These are phyloP conservation scores for Chelonus insularis DNA, from an alignment of 1,140 invertebrate genomes.

Conservation along the genomic window DNA sequence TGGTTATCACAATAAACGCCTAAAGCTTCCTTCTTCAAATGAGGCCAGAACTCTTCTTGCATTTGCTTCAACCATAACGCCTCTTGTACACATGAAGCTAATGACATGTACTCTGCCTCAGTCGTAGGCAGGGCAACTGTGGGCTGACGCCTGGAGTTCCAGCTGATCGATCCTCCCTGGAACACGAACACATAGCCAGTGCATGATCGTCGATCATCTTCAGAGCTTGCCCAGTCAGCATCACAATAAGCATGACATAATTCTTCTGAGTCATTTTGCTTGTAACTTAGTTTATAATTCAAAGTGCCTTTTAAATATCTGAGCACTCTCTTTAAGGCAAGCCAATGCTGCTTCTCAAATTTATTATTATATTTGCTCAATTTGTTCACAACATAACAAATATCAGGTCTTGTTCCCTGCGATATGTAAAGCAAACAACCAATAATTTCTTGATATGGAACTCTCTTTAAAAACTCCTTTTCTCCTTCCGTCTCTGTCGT, in stretches of 20 bases:
- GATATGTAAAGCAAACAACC: constrained; percentile 45
- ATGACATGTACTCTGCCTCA: constrained; percentile 48
- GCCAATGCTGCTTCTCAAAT: constrained; percentile 34
- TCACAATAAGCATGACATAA: constrained; percentile 33
- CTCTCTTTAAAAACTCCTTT: constrained; percentile 19
- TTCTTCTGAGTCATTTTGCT: neutral
- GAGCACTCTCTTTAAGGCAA: constrained; percentile 36
- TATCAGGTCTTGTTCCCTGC: constrained; percentile 46
- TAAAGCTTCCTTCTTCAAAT: neutral
- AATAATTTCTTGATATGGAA: constrained; percentile 41
- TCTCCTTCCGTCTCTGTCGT: too few species aligned
- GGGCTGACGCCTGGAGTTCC: constrained; percentile 44
- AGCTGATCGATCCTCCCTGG: constrained; percentile 36
- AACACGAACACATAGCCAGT: constrained; percentile 39
- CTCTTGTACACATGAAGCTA: constrained; percentile 35
- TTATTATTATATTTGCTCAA: constrained; percentile 32
- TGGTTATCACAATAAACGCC: constrained; percentile 34
- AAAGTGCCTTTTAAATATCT: constrained; percentile 36
- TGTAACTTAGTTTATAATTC: constrained; percentile 22
- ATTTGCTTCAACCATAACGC: constrained; percentile 35
- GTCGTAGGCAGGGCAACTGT: constrained; percentile 47
- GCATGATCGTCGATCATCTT: constrained; percentile 26
- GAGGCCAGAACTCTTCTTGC: constrained; percentile 18
- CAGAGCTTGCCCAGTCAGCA: constrained; percentile 40
- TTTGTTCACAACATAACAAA: constrained; percentile 40